These are phyloP conservation scores for Villa cingulata DNA, from an alignment of 2,888 invertebrate genomes.

Conservation along the genomic window DNA sequence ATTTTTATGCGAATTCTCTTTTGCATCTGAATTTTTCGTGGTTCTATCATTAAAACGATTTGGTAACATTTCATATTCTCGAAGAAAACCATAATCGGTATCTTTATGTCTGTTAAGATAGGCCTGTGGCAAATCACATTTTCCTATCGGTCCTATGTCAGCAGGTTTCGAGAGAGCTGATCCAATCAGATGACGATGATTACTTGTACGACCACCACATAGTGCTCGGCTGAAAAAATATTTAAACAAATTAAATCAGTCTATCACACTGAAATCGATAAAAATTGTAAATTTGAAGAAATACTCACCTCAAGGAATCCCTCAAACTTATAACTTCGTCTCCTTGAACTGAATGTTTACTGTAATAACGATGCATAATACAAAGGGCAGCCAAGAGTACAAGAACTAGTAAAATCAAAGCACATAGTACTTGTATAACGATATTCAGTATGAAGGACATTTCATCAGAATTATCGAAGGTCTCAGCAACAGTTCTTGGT, in stretches of 20 bases:
- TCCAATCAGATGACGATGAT: conserved; percentile 54
- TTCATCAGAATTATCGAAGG: conserved; percentile 34
- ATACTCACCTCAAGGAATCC: conserved; percentile 48
- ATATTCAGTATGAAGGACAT: conserved; percentile 41
- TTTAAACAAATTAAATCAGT: no score
- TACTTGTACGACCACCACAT: conserved; percentile 34
- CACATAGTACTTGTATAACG: conserved; percentile 54
- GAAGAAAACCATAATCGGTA: conserved; percentile 81
- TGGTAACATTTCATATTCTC: conserved; percentile 81
- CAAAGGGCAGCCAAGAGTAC: conserved; percentile 49
- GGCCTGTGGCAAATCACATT: conserved; percentile 57
- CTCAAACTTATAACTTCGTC: conserved; percentile 54
- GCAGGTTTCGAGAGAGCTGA: conserved; percentile 50
- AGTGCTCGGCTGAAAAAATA: conserved; percentile 24
- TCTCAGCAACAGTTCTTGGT: conserved; percentile 45
- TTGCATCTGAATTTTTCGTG: conserved; percentile 69
- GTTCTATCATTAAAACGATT: conserved; percentile 78
- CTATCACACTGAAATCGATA: no score
- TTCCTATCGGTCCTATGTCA: conserved; percentile 67
- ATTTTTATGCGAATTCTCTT: conserved; percentile 79
- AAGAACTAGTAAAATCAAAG: conserved; percentile 47
- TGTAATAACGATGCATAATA: conserved; percentile 49
- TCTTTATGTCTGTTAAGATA: conserved; percentile 73
- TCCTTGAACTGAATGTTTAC: conserved; percentile 48
- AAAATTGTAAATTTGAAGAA: neutral